Evolutionary conservation across 2,113 vertebrate species (phyloP).

Genomic region (Asarcornis scutulata): DNA sequence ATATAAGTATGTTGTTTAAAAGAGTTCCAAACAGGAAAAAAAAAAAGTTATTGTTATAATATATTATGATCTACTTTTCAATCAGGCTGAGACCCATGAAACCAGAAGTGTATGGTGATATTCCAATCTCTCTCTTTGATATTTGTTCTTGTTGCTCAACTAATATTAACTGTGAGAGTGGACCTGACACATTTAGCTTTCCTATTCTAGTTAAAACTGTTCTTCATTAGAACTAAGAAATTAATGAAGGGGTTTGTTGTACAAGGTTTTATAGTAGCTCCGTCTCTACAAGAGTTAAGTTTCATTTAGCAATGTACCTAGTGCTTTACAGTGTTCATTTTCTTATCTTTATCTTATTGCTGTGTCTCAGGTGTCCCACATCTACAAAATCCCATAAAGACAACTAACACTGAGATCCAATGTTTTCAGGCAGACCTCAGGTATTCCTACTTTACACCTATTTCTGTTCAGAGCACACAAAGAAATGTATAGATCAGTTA

Average conservation of each 20-base stretch:
- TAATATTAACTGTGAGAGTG: neutral
- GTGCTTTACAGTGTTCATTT: neutral
- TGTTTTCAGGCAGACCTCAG: neutral
- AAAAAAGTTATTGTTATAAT: neutral
- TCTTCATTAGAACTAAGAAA: neutral
- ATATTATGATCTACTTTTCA: neutral
- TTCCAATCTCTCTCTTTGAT: neutral
- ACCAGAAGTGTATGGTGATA: neutral
- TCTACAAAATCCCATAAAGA: neutral
- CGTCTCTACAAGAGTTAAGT: neutral
- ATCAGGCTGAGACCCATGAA: fast-evolving
- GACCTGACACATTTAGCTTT: neutral
- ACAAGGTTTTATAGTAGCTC: neutral
- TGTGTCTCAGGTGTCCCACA: neutral
- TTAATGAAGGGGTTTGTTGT: neutral
- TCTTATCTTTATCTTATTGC: neutral
- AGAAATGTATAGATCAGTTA: neutral
- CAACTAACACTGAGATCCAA: neutral
- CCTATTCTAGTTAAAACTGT: neutral
- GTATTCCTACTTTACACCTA: neutral
- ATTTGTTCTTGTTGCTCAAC: neutral
- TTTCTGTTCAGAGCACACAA: neutral
- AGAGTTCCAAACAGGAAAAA: neutral
- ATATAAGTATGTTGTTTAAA: neutral
- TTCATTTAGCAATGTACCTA: neutral